These are phyloP conservation scores for Dryomyza anilis DNA, from an alignment of 2,888 invertebrate genomes.

Conservation along the genomic window DNA sequence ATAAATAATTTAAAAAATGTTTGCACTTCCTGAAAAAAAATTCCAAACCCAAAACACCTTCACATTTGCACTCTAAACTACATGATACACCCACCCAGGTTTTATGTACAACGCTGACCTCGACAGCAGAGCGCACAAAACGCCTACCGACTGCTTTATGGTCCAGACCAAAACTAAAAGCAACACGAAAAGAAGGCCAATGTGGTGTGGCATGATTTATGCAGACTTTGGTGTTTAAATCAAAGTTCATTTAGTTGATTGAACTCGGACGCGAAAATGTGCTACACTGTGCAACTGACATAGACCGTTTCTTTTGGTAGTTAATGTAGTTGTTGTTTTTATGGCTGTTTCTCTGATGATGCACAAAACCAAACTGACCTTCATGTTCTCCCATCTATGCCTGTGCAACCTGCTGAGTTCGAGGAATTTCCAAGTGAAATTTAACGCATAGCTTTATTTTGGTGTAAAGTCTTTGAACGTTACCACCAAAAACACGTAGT, in stretches of 20 bases:
- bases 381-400: too few relatives aligned
- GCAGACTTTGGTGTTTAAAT: conserved; percentile 9
- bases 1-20: too few relatives aligned
- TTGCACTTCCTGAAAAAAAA: too few relatives aligned
- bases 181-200: not conserved
- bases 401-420: too few relatives aligned
- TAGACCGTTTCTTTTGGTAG: not conserved
- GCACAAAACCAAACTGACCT: not conserved
- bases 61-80: too few relatives aligned
- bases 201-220: conserved; percentile 5
- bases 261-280: conserved; percentile 1
- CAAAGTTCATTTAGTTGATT: conserved; percentile 22
- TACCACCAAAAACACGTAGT: too few relatives aligned
- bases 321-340: not conserved
- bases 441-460: too few relatives aligned
- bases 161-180: not conserved
- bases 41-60: too few relatives aligned
- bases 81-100: too few relatives aligned
- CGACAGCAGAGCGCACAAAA: not conserved
- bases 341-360: not conserved
- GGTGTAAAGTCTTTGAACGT: too few relatives aligned
- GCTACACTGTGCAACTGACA: not conserved
- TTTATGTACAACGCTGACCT: too few relatives aligned
- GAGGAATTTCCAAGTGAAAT: too few relatives aligned
- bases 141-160: not conserved